Evolutionary conservation across 2,888 invertebrate species (phyloP).

Genomic region (Arenicola marina): DNA sequence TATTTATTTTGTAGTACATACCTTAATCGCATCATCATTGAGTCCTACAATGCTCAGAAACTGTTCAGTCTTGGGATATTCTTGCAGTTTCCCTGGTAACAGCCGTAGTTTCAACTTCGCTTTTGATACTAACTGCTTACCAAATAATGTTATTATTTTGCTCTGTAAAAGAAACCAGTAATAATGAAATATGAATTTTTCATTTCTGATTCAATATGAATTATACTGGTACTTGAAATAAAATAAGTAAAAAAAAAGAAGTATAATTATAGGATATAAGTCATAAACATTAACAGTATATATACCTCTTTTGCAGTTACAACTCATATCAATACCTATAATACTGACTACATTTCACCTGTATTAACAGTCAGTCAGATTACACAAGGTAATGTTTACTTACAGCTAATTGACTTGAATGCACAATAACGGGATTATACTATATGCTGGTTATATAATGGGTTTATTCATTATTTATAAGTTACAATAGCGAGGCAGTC

Average conservation of each 20-base stretch:
- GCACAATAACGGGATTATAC: too few species aligned
- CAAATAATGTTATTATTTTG: slow-evolving; percentile 90
- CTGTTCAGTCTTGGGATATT: slow-evolving; percentile 77
- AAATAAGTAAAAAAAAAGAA: background rate
- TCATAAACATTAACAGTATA: too few species aligned
- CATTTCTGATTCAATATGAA: background rate
- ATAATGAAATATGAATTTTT: background rate
- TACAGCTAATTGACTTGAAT: too few species aligned
- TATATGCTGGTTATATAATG: too few species aligned
- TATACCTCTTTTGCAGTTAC: too few species aligned
- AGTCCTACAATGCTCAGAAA: slow-evolving; percentile 93
- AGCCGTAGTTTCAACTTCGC: slow-evolving; percentile 72
- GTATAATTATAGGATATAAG: too few species aligned
- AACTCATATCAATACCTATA: background rate
- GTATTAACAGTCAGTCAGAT: background rate
- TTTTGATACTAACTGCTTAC: slow-evolving; percentile 85
- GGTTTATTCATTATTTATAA: too few species aligned
- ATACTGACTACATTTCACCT: background rate
- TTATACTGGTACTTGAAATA: too few species aligned
- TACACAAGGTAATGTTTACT: too few species aligned
- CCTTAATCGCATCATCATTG: slow-evolving; percentile 71
- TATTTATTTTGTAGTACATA: slow-evolving; percentile 46
- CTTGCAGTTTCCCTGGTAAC: slow-evolving; percentile 65
- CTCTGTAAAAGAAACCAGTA: slow-evolving; percentile 68
- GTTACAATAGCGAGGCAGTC: too few species aligned